Conservation (phyloP, 2,113 vertebrate species). For the Alaudala cheleensis region DNA sequence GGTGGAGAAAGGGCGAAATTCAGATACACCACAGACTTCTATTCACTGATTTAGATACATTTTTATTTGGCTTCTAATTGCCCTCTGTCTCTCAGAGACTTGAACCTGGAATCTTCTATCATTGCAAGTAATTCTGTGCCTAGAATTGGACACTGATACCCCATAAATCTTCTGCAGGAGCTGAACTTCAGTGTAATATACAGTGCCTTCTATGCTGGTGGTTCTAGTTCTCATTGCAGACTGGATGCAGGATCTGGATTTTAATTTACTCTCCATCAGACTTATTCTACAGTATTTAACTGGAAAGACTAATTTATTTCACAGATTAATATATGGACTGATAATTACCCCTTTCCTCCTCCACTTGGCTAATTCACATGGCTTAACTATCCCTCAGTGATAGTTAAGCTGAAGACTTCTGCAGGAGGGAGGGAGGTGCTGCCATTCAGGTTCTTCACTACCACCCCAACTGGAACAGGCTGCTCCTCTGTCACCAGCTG, state of each 20-base stretch:
- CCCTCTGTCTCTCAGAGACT: not conserved
- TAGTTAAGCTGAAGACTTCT: not conserved
- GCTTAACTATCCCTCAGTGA: not conserved
- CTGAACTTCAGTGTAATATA: not conserved
- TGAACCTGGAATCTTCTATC: not conserved
- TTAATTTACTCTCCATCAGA: not conserved
- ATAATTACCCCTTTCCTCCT: not conserved
- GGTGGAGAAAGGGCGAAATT: not conserved
- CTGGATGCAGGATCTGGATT: not conserved
- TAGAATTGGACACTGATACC: not conserved
- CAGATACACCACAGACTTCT: not conserved
- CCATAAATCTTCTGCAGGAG: not conserved
- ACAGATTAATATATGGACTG: not conserved
- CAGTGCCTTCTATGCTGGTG: not conserved
- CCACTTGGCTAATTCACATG: not conserved
- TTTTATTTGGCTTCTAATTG: not conserved
- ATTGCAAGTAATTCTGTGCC: not conserved
- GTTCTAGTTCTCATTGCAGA: not conserved
- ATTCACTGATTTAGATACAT: not conserved
- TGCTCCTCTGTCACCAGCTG: not conserved
- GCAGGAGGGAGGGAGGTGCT: conserved; percentile 10
- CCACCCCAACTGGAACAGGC: not conserved
- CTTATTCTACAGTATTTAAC: not conserved
- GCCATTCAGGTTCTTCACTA: not conserved
- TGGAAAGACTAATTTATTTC: not conserved